phyloP scores from a whole-genome alignment of 2,113 vertebrate genomes.

The Neolamprologus hecqui region DNA sequence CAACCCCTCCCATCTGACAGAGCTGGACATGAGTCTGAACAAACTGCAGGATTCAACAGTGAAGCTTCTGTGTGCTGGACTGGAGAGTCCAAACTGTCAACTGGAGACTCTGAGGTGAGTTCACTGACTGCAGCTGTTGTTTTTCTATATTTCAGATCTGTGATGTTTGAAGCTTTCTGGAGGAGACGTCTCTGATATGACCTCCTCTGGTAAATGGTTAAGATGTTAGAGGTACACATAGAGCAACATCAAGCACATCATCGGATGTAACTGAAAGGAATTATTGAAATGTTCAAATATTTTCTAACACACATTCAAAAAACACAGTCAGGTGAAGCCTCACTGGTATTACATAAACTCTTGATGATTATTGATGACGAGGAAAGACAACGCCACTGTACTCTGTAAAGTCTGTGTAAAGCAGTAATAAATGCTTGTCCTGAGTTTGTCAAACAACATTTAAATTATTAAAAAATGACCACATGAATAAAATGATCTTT shows the following conservation, averaged over 20 bases:
- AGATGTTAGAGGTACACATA: background rate
- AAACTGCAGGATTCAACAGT: rapidly evolving
- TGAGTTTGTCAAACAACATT: background rate
- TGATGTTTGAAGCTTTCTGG: background rate
- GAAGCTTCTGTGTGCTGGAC: background rate
- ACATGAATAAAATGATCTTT: background rate
- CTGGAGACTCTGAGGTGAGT: background rate
- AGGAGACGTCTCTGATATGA: background rate
- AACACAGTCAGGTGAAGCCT: rapidly evolving
- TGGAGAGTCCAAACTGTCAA: background rate
- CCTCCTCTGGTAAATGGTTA: background rate
- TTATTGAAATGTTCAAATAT: background rate
- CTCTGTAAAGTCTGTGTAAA: background rate
- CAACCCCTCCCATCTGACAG: background rate
- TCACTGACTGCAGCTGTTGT: background rate
- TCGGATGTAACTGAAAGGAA: background rate
- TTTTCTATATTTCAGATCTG: background rate
- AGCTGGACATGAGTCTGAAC: background rate
- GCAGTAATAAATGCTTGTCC: background rate
- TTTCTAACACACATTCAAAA: background rate
- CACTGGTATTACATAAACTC: background rate
- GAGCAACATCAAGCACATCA: background rate
- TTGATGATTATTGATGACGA: background rate
- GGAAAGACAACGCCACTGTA: background rate
- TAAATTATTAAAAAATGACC: background rate